These are phyloP conservation scores for Pelobates cultripes DNA, from an alignment of 2,797 vertebrate species.

Conservation along the genomic window DNA sequence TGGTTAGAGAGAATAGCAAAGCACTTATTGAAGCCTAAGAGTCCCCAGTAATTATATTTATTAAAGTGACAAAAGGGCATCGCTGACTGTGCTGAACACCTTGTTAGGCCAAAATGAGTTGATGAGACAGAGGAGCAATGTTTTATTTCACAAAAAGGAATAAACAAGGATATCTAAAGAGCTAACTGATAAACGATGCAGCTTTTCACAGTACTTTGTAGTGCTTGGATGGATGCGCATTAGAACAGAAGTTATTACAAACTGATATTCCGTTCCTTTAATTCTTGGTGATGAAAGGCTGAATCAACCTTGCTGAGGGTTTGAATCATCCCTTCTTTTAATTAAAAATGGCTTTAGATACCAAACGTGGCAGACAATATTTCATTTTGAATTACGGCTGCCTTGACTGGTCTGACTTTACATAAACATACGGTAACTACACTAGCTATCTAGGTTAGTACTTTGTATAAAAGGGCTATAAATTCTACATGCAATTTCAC, in stretches of 20 bases:
- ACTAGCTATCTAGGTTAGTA: too few species aligned
- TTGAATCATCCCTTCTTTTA: not conserved
- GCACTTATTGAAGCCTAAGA: too few species aligned
- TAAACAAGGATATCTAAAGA: not conserved
- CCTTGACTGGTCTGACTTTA: not conserved
- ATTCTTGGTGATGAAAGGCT: not conserved
- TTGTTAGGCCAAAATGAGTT: not conserved
- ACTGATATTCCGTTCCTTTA: not conserved
- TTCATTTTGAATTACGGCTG: constrained; percentile 5
- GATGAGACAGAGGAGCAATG: not conserved
- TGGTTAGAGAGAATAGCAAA: too few species aligned
- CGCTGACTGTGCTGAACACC: not conserved
- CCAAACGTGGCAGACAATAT: constrained; percentile 3
- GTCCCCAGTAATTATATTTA: not conserved
- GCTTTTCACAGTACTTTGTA: not conserved
- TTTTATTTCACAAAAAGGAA: not conserved
- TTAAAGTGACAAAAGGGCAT: not conserved
- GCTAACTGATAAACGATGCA: not conserved
- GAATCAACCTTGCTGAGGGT: not conserved
- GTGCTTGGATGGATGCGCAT: not conserved
- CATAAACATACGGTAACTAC: too few species aligned
- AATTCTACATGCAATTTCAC: too few species aligned
- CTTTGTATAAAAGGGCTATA: too few species aligned
- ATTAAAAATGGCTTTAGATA: constrained; percentile 13
- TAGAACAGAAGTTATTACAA: not conserved